Percentiles rank a stretch among this genome's conserved stretches.
phyloP scores from a whole-genome alignment of 2,113 vertebrate species.

The Pycnonotus jocosus region DNA sequence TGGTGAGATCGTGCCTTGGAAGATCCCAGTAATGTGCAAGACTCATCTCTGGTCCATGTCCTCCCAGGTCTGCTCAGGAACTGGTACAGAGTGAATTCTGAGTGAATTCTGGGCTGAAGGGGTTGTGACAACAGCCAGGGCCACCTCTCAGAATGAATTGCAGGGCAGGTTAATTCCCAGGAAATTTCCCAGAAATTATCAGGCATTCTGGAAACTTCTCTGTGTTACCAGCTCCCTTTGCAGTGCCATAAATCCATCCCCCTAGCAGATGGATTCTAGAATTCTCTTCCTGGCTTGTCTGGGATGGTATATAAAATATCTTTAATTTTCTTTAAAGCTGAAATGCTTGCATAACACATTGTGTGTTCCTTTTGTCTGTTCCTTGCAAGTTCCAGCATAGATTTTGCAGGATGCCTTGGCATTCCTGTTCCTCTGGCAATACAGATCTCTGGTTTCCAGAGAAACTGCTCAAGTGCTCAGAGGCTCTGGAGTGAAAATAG shows the following conservation, averaged over 20 bases:
- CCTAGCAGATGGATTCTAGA: not conserved
- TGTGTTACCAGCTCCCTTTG: not conserved
- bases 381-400: not conserved
- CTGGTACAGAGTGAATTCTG: not conserved
- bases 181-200: not conserved
- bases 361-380: not conserved
- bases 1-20: not conserved
- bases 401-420: conserved; percentile 3
- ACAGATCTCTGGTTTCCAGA: conserved; percentile 29
- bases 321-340: not conserved
- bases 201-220: not conserved
- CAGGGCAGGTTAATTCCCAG: too few relatives aligned
- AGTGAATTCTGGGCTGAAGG: not conserved
- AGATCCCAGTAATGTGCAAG: not conserved
- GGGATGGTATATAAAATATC: not conserved
- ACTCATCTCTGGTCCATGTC: not conserved
- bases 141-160: not conserved
- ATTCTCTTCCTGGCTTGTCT: not conserved
- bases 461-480: conserved; percentile 26
- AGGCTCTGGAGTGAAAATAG: conserved; percentile 32
- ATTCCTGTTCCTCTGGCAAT: not conserved
- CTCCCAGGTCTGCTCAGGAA: not conserved
- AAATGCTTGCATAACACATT: not conserved
- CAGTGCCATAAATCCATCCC: not conserved
- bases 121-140: accelerated